A percentile compares a stretch with the other conserved stretches of the same genome.
Evolutionary conservation across 2,113 vertebrate species (phyloP).

Genomic region (Tretioscincus oriximinensis): DNA sequence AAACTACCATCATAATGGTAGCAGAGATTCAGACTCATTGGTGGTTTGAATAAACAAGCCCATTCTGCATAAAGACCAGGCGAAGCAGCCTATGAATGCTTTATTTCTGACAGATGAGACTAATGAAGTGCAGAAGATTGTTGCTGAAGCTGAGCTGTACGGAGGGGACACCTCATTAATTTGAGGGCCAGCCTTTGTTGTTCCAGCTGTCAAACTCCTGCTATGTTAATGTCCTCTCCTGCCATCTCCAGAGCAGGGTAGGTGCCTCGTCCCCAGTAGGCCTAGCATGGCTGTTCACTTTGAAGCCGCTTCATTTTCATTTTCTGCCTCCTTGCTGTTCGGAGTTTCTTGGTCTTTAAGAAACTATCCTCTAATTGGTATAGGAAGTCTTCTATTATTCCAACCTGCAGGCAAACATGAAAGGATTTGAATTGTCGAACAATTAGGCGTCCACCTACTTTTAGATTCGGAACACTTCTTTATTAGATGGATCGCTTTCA

Average conservation of each 20-base stretch:
- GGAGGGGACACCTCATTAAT: constrained; percentile 37
- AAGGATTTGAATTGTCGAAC: constrained; percentile 24
- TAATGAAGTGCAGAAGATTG: constrained; percentile 51
- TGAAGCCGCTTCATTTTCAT: constrained; percentile 60
- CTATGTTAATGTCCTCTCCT: constrained; percentile 15
- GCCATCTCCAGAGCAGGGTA: neutral
- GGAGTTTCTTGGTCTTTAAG: constrained; percentile 67
- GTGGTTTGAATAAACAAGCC: constrained; percentile 54
- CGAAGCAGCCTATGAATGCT: constrained; percentile 49
- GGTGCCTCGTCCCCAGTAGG: constrained; percentile 5
- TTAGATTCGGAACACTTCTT: constrained; percentile 2
- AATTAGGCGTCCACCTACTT: neutral
- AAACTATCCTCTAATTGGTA: constrained; percentile 71
- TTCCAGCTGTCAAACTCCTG: constrained; percentile 25
- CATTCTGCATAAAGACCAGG: constrained; percentile 56
- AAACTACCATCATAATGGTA: too few relatives aligned
- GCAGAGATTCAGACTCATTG: constrained; percentile 5
- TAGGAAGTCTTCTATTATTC: constrained; percentile 73
- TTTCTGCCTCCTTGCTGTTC: constrained; percentile 57
- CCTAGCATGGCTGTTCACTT: constrained; percentile 40
- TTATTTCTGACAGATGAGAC: constrained; percentile 69
- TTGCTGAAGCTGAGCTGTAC: constrained; percentile 43
- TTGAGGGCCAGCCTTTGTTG: constrained; percentile 26
- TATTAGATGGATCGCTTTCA: constrained; percentile 26
- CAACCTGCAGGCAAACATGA: constrained; percentile 65